Evolutionary conservation across 2,888 invertebrate genomes (phyloP).

Genomic region (Pristionchus exspectatus): DNA sequence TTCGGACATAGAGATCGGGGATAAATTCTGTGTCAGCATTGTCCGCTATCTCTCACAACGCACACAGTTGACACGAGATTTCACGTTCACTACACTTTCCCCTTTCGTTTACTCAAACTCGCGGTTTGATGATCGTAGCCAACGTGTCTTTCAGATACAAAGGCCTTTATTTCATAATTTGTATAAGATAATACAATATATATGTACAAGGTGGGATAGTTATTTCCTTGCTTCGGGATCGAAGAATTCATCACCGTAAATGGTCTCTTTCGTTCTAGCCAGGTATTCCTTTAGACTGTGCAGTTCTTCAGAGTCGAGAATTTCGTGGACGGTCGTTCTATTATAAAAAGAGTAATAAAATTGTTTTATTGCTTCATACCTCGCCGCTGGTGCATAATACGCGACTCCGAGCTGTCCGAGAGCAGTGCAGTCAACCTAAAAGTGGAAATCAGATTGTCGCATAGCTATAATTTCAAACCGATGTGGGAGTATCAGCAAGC

Average conservation of each 20-base stretch:
- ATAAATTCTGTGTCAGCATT: not conserved
- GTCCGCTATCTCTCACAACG: not conserved
- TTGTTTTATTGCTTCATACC: not conserved
- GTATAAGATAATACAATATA: not conserved
- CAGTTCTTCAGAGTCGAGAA: not conserved
- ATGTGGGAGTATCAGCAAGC: not conserved
- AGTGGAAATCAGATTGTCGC: too few species aligned
- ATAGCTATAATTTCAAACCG: not conserved
- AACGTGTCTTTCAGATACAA: not conserved
- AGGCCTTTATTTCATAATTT: not conserved
- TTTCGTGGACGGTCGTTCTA: not conserved
- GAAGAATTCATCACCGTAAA: conserved; percentile 26
- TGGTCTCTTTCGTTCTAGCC: not conserved
- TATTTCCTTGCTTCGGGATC: not conserved
- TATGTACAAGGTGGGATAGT: not conserved
- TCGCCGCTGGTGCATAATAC: not conserved
- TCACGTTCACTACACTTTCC: not conserved
- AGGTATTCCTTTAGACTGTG: not conserved
- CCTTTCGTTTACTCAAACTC: not conserved
- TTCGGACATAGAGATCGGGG: not conserved
- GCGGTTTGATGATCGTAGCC: not conserved
- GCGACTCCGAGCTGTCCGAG: conserved; percentile 25
- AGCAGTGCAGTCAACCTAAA: conserved; percentile 37
- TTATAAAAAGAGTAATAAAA: not conserved
- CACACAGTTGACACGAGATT: not conserved